Percentiles rank a stretch among this genome's conserved stretches.
Conservation (phyloP, 2,797 vertebrate genomes). For the Sphenodon punctatus region DNA sequence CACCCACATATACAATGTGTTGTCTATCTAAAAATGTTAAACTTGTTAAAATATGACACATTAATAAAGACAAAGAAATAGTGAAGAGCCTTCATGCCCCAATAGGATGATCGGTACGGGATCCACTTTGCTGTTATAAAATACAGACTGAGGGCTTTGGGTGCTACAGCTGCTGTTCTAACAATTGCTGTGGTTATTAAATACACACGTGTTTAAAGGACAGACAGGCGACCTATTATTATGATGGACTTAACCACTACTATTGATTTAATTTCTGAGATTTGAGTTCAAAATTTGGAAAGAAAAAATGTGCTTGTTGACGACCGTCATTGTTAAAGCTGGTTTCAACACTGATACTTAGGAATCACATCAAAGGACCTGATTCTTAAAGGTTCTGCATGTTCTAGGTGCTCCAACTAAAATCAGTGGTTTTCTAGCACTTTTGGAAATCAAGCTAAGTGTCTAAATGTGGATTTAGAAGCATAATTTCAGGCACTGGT, state of each 20-base stretch:
- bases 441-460: not conserved
- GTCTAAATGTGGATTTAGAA: not conserved
- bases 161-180: not conserved
- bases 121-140: fast-evolving
- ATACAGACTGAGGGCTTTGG: fast-evolving
- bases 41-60: not conserved
- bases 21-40: no score
- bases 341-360: fast-evolving
- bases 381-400: fast-evolving
- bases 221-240: fast-evolving
- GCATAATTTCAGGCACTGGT: fast-evolving
- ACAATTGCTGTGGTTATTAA: not conserved
- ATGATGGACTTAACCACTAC: fast-evolving
- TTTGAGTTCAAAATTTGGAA: no score
- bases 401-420: not conserved
- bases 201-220: not conserved
- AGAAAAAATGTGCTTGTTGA: not conserved
- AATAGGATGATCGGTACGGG: not conserved
- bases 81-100: not conserved
- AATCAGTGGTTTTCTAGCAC: not conserved
- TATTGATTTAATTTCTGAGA: fast-evolving
- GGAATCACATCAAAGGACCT: not conserved
- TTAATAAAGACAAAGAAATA: not conserved
- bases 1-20: no score
- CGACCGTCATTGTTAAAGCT: not conserved